phyloP scores from a whole-genome alignment of 2,113 vertebrate genomes.

The Picathartes gymnocephalus region DNA sequence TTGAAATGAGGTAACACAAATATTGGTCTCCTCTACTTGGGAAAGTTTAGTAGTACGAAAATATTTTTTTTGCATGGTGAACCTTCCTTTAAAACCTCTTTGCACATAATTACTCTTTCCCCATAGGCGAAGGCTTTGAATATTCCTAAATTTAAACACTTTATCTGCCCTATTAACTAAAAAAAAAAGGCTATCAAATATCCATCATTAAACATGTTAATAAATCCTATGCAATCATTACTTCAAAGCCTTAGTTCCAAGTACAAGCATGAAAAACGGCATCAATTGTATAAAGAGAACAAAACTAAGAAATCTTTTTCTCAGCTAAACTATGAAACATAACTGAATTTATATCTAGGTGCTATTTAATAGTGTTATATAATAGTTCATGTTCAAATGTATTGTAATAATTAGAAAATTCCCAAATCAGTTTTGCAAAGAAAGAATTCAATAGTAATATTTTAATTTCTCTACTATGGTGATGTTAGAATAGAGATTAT shows the following conservation, averaged over 20 bases:
- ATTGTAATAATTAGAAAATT: not conserved
- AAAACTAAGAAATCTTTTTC: not conserved
- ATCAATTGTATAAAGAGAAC: not conserved
- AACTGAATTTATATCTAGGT: not conserved
- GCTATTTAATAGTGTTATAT: not conserved
- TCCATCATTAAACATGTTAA: not conserved
- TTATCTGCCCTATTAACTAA: not conserved
- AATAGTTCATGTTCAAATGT: not conserved
- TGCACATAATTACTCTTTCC: slow-evolving; percentile 23
- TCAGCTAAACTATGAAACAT: not conserved
- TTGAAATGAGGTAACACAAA: slow-evolving; percentile 39
- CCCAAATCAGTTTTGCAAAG: not conserved
- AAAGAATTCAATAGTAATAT: not conserved
- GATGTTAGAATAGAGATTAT: not conserved
- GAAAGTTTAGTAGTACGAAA: not conserved
- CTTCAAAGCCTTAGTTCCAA: not conserved
- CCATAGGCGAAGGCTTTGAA: not conserved
- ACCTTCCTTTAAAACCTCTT: slow-evolving; percentile 17
- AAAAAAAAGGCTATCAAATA: not conserved
- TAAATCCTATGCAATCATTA: not conserved
- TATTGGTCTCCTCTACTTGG: not conserved
- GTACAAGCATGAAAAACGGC: not conserved
- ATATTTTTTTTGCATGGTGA: not conserved
- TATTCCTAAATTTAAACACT: not conserved
- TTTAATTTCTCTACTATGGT: not conserved